phyloP scores from a whole-genome alignment of 2,797 vertebrate species.

The Eurystomus glaucurus region DNA sequence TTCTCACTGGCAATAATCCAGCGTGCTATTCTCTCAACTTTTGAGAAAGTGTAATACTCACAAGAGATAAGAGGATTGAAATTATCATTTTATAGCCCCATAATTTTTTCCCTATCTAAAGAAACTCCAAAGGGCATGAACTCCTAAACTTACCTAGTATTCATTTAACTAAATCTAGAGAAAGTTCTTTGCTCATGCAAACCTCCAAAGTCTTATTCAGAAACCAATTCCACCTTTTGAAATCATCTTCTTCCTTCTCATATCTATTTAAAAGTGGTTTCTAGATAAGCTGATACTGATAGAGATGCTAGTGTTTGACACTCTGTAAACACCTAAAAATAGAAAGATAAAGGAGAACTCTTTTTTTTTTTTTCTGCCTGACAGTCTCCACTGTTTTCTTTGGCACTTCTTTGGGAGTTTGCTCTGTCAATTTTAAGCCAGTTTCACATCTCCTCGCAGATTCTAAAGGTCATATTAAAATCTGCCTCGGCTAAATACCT shows the following conservation, averaged over 20 bases:
- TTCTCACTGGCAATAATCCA: background rate
- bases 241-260: background rate
- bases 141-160: background rate
- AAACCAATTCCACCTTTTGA: background rate
- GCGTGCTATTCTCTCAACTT: background rate
- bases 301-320: background rate
- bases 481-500: background rate
- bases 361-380: background rate
- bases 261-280: background rate
- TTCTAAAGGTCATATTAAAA: background rate
- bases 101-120: background rate
- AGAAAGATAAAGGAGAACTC: background rate
- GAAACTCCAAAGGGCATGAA: background rate
- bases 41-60: accelerated
- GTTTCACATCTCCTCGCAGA: background rate
- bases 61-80: background rate
- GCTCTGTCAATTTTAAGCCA: background rate
- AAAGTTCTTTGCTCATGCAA: background rate
- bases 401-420: background rate
- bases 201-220: background rate
- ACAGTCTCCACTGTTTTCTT: background rate
- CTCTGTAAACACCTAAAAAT: background rate
- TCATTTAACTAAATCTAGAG: background rate
- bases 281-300: background rate
- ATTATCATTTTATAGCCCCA: background rate